Percentiles rank a stretch among this genome's conserved stretches.
Evolutionary conservation across 92 coral and sea anemone genomes (phyloP).

Genomic region (Porites divaricata): DNA sequence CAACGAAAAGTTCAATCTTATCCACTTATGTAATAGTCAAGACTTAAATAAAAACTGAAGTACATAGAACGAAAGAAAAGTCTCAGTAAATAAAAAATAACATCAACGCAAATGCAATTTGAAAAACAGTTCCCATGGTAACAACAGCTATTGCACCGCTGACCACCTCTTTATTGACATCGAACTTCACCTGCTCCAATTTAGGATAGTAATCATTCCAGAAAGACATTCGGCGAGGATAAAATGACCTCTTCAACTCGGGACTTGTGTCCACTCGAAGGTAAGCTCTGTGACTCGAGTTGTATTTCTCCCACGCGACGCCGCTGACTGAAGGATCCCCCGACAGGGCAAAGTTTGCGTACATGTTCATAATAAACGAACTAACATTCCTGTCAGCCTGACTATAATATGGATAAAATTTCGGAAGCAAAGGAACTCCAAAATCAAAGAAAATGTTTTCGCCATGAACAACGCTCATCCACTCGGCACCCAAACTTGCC

Average conservation of each 20-base stretch:
- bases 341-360: conserved; percentile 48
- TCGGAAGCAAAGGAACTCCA: not conserved
- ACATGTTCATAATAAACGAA: conserved; percentile 19
- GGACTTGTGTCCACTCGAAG: conserved; percentile 57
- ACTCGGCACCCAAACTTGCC: not conserved
- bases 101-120: not conserved
- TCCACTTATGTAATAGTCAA: too few species aligned
- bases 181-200: conserved; percentile 33
- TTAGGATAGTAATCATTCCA: conserved; percentile 78
- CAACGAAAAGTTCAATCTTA: too few species aligned
- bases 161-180: not conserved
- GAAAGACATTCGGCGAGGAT: conserved; percentile 43
- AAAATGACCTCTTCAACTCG: conserved; percentile 30
- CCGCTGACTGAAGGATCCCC: conserved; percentile 51
- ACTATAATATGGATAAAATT: not conserved
- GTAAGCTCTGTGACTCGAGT: conserved; percentile 39
- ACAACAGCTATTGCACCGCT: not conserved
- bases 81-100: not conserved
- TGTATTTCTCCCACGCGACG: conserved; percentile 55
- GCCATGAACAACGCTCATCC: conserved; percentile 28
- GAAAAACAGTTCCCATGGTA: not conserved
- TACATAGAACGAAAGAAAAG: not conserved
- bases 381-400: conserved; percentile 53
- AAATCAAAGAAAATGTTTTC: conserved; percentile 13
- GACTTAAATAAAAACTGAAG: too few species aligned